Percentiles rank a stretch among this genome's conserved stretches.
Conservation (phyloP, 2,113 vertebrate genomes). For the Pogona vitticeps region DNA sequence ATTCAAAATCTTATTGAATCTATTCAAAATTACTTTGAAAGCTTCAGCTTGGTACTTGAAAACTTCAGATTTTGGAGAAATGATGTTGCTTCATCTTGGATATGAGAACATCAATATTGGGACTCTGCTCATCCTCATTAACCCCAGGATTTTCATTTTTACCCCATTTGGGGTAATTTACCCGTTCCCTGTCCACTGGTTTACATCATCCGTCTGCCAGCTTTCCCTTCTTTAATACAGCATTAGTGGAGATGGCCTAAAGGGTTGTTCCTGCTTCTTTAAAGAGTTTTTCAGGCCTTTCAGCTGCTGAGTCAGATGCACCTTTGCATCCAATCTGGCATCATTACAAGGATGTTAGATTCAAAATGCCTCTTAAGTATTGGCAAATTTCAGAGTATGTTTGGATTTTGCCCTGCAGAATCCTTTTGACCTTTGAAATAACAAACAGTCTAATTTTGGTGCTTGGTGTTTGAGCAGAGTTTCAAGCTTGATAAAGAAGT, state of each 20-base stretch:
- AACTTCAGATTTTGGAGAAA: too few relatives aligned
- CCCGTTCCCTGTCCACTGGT: too few relatives aligned
- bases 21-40: too few relatives aligned
- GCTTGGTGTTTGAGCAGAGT: slow-evolving; percentile 25
- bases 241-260: not conserved
- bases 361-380: slow-evolving; percentile 13
- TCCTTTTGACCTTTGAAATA: slow-evolving; percentile 22
- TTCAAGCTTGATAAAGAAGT: slow-evolving; percentile 40
- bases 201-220: not conserved
- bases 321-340: not conserved
- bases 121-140: too few relatives aligned
- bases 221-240: not conserved
- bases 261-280: not conserved
- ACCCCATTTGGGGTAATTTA: too few relatives aligned
- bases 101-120: too few relatives aligned
- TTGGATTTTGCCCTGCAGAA: slow-evolving; percentile 32
- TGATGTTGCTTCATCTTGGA: too few relatives aligned
- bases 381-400: not conserved
- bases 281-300: not conserved
- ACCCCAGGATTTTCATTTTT: too few relatives aligned
- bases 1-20: too few relatives aligned
- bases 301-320: not conserved
- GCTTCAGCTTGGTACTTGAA: too few relatives aligned
- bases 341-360: not conserved
- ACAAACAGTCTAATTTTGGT: slow-evolving; percentile 40